Evolutionary conservation across 2,888 invertebrate genomes (phyloP).

Genomic region (Agriopis aurantiaria): DNA sequence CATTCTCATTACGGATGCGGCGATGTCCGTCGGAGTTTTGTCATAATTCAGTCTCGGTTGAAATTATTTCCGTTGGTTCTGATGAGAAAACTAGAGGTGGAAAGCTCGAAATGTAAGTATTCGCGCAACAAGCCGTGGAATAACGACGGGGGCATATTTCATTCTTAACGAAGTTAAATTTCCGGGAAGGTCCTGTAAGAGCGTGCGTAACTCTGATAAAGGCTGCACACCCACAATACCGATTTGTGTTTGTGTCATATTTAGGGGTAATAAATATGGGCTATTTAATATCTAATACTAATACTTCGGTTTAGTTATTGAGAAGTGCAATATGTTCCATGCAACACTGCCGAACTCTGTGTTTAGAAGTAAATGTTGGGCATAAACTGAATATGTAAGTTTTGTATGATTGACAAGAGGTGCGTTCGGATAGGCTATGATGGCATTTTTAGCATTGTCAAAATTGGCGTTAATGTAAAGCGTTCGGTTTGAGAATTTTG

Average conservation of each 20-base stretch:
- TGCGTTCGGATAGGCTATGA: too few relatives aligned
- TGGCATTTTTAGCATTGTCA: too few relatives aligned
- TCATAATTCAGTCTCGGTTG: slow-evolving; percentile 86
- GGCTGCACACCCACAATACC: slow-evolving; percentile 72
- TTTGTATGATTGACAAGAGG: too few relatives aligned
- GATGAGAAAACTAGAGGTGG: slow-evolving; percentile 86
- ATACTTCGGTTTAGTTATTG: slow-evolving; percentile 36
- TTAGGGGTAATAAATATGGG: slow-evolving; percentile 54
- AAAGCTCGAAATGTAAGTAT: slow-evolving; percentile 81
- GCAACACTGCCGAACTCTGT: not conserved
- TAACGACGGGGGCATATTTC: slow-evolving; percentile 85
- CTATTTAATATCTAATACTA: slow-evolving; percentile 39
- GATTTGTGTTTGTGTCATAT: slow-evolving; percentile 66
- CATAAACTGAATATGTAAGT: not conserved
- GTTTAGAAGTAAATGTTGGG: not conserved
- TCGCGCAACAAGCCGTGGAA: slow-evolving; percentile 84
- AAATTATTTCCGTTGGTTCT: slow-evolving; percentile 85
- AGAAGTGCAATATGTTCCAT: slow-evolving; percentile 26
- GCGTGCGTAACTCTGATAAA: slow-evolving; percentile 84
- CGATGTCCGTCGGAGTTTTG: slow-evolving; percentile 85
- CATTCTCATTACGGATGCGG: slow-evolving; percentile 86
- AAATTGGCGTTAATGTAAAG: too few relatives aligned
- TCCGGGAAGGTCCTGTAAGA: slow-evolving; percentile 81
- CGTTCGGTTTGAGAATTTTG: too few relatives aligned
- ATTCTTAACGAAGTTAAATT: slow-evolving; percentile 86